Conservation (phyloP, 1,140 invertebrate species). For the Patella vulgata region DNA sequence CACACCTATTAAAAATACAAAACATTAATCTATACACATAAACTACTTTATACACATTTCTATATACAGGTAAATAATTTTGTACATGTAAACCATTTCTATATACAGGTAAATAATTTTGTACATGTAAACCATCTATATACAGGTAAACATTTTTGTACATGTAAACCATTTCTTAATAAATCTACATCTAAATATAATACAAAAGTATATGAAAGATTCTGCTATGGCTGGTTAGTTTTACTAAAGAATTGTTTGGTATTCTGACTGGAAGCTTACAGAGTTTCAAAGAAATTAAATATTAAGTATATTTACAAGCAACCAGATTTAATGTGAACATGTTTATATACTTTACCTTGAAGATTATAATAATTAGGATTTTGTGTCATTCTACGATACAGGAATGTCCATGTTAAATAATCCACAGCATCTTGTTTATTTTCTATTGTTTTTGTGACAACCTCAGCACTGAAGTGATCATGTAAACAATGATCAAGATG, state of each 20-base stretch:
- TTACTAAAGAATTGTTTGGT: too few species aligned
- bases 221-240: too few species aligned
- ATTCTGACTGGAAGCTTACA: too few species aligned
- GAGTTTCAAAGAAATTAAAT: too few species aligned
- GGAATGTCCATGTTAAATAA: conserved; percentile 99
- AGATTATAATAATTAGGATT: conserved; percentile 99
- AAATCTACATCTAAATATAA: too few species aligned
- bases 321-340: too few species aligned
- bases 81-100: background rate
- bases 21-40: background rate
- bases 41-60: background rate
- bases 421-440: conserved; percentile 99
- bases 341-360: conserved; percentile 75
- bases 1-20: conserved; percentile 76
- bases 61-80: background rate
- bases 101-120: too few species aligned
- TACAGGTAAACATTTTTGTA: too few species aligned
- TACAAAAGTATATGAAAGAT: too few species aligned
- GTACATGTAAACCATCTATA: too few species aligned
- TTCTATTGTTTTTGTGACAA: conserved; percentile 99
- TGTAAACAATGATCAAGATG: conserved; percentile 97
- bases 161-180: too few species aligned
- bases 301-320: background rate
- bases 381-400: conserved; percentile 96
- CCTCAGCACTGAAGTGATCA: conserved; percentile 99